phyloP scores from a whole-genome alignment of 2,113 vertebrate genomes.

The Lethenteron camtschaticum region DNA sequence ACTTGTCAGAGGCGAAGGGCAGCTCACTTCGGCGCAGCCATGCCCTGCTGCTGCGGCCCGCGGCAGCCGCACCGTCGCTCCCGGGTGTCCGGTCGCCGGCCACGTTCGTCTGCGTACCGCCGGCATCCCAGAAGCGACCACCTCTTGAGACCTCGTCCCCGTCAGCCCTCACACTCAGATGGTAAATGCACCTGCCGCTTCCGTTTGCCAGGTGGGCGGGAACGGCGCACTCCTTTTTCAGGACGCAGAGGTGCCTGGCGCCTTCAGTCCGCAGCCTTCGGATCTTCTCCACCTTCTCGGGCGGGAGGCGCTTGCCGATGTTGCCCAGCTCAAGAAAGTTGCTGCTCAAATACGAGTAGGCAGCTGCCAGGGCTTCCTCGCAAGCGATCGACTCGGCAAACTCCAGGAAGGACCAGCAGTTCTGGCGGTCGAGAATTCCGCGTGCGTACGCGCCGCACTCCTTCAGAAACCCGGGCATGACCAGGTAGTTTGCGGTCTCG shows the following conservation, averaged over 20 bases:
- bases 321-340: slow-evolving; percentile 25
- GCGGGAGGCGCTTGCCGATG: slow-evolving; percentile 16
- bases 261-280: slow-evolving; percentile 17
- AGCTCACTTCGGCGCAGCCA: slow-evolving; percentile 22
- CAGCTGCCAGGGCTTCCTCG: slow-evolving; percentile 19
- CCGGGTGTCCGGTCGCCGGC: slow-evolving; percentile 1
- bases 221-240: slow-evolving; percentile 23
- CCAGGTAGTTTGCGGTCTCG: slow-evolving; percentile 26
- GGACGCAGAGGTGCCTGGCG: slow-evolving; percentile 18
- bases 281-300: slow-evolving; percentile 15
- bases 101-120: slow-evolving; percentile 15
- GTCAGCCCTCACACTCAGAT: slow-evolving; percentile 9
- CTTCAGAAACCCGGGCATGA: slow-evolving; percentile 21
- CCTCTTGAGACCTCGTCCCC: slow-evolving; percentile 10
- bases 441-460: slow-evolving; percentile 20
- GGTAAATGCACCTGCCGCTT: not conserved
- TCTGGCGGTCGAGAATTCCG: slow-evolving; percentile 18
- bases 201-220: slow-evolving; percentile 17
- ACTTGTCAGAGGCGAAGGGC: slow-evolving; percentile 35
- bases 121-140: no score
- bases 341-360: slow-evolving; percentile 24
- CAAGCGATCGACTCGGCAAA: slow-evolving; percentile 26
- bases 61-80: slow-evolving; percentile 18
- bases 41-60: slow-evolving; percentile 9
- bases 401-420: slow-evolving; percentile 22